Evolutionary conservation across 2,888 invertebrate genomes (phyloP).

Genomic region (Caenorhabditis sinica): DNA sequence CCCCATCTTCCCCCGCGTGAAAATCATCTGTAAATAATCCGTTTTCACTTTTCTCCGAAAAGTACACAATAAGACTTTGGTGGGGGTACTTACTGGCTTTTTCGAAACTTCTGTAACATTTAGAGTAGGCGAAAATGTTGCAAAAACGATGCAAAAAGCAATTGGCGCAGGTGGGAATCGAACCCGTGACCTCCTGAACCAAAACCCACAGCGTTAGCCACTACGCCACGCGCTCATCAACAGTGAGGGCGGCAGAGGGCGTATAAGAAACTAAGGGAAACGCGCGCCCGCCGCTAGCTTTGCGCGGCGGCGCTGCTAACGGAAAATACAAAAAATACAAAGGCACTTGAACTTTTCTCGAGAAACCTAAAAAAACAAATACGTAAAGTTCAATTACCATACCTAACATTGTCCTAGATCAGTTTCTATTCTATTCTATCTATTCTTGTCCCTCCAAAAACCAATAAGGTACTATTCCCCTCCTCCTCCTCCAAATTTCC

Average conservation of each 20-base stretch:
- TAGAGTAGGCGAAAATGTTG: not conserved
- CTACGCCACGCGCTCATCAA: not conserved
- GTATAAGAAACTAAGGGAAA: not conserved
- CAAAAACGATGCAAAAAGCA: conserved; percentile 9
- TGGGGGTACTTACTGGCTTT: conserved; percentile 7
- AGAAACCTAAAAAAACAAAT: not conserved
- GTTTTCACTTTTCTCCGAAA: conserved; percentile 9
- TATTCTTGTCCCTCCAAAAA: not conserved
- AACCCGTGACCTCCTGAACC: conserved; percentile 1
- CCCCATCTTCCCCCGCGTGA: not conserved
- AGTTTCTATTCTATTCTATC: no score
- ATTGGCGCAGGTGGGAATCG: not conserved
- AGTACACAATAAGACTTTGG: conserved; percentile 2
- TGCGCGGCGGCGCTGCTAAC: no score
- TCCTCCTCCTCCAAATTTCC: not conserved
- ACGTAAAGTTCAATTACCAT: no score
- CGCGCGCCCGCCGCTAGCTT: not conserved
- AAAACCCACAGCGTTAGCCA: not conserved
- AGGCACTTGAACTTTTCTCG: not conserved
- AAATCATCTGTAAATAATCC: conserved; percentile 42
- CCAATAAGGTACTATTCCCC: not conserved
- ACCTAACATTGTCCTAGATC: no score
- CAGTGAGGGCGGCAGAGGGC: not conserved
- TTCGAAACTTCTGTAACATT: not conserved
- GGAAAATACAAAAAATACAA: no score